Evolutionary conservation across 2,888 invertebrate species (phyloP).

Genomic region (Cheilosia impressa): DNA sequence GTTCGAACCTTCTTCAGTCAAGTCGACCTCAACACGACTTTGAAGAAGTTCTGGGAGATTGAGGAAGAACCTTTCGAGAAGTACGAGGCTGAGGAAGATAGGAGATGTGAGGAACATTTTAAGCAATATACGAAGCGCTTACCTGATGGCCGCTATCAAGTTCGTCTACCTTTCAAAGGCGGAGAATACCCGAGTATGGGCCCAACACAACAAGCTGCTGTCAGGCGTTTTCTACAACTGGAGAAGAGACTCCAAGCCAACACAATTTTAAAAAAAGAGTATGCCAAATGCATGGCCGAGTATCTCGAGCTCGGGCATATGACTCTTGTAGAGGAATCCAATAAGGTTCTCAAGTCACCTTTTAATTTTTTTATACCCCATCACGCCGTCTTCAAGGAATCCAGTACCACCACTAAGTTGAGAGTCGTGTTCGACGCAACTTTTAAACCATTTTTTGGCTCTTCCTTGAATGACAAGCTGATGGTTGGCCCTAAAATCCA

Average conservation of each 20-base stretch:
- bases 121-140: neutral
- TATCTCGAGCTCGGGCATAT: slow-evolving; percentile 15
- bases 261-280: neutral
- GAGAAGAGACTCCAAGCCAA: slow-evolving; percentile 12
- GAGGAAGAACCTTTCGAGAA: slow-evolving; percentile 2
- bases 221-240: slow-evolving; percentile 9
- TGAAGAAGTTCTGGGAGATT: neutral
- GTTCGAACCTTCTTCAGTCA: neutral
- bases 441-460: slow-evolving; percentile 21
- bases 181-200: neutral
- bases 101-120: neutral
- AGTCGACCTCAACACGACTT: neutral
- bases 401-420: slow-evolving; percentile 20
- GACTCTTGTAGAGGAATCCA: neutral
- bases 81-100: slow-evolving; percentile 3
- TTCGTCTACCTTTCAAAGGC: neutral
- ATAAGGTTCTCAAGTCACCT: neutral
- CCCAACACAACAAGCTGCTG: neutral
- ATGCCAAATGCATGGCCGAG: neutral
- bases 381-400: slow-evolving; percentile 19
- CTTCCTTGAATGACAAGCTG: slow-evolving; percentile 8
- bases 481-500: slow-evolving; percentile 18
- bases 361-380: slow-evolving; percentile 11
- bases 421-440: slow-evolving; percentile 1
- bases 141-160: neutral